Evolutionary conservation across 2,113 vertebrate species (phyloP).

Genomic region (Syngnathus scovelli): DNA sequence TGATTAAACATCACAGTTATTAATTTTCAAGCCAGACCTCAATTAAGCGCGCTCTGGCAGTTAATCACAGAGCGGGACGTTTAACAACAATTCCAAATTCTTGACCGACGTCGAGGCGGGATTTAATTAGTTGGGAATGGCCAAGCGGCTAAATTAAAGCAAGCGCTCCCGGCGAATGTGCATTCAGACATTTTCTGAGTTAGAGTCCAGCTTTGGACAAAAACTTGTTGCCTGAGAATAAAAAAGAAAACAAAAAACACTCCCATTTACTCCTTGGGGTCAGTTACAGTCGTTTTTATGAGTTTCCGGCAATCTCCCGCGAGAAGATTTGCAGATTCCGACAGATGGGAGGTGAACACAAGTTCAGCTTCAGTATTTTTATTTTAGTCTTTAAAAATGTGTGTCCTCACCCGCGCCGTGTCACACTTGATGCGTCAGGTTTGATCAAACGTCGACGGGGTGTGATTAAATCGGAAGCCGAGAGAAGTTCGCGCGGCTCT

Average conservation of each 20-base stretch:
- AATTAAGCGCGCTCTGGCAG: constrained; percentile 45
- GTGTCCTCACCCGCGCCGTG: not conserved
- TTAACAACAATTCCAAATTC: not conserved
- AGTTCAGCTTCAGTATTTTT: constrained; percentile 1
- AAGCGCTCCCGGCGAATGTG: not conserved
- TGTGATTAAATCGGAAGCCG: not conserved
- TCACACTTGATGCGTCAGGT: not conserved
- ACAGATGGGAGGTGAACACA: not conserved
- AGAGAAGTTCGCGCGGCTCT: not conserved
- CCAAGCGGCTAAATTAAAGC: not conserved
- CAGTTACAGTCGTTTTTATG: not conserved
- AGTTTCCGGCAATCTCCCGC: not conserved
- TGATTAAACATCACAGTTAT: constrained; percentile 60
- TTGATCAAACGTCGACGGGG: not conserved
- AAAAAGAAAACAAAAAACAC: too few relatives aligned
- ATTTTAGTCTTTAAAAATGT: not conserved
- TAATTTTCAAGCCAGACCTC: constrained; percentile 58
- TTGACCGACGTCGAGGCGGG: not conserved
- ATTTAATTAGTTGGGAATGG: not conserved
- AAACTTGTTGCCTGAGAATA: too few relatives aligned
- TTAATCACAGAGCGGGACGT: constrained; percentile 1
- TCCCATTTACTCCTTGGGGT: too few relatives aligned
- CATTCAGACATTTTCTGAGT: not conserved
- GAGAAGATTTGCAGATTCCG: not conserved
- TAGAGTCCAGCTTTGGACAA: too few relatives aligned